Evolutionary conservation across 2,888 invertebrate species (phyloP).

Genomic region (Eremobia ochroleuca): DNA sequence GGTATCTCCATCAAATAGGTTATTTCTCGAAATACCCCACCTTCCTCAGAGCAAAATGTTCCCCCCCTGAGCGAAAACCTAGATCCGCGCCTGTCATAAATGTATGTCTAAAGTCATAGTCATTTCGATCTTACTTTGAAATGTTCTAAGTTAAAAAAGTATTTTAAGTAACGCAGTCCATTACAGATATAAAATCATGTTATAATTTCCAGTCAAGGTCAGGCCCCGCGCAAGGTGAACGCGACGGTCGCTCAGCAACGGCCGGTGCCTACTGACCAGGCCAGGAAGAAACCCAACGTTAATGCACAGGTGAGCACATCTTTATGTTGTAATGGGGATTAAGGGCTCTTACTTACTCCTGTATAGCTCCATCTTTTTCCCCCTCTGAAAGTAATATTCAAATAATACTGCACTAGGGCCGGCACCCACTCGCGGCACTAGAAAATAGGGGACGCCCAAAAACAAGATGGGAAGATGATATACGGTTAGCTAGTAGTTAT

Average conservation of each 20-base stretch:
- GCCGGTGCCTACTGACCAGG: slow-evolving; percentile 85
- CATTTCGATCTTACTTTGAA: neutral
- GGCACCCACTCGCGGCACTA: no score
- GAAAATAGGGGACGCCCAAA: no score
- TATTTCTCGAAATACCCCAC: no score
- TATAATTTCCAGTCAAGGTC: slow-evolving; percentile 77
- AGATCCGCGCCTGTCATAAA: no score
- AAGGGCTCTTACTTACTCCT: no score
- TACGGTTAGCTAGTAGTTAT: no score
- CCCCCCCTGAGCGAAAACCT: no score
- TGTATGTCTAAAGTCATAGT: neutral
- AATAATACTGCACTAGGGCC: no score
- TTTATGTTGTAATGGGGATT: neutral
- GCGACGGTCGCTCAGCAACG: slow-evolving; percentile 82
- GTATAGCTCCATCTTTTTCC: neutral
- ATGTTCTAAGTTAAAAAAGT: neutral
- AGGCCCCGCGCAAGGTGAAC: slow-evolving; percentile 78
- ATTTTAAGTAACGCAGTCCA: neutral
- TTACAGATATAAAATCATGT: slow-evolving; percentile 59
- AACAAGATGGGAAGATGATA: no score
- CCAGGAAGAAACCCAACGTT: slow-evolving; percentile 74
- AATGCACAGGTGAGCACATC: slow-evolving; percentile 71
- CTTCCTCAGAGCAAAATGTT: no score
- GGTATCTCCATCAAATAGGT: neutral
- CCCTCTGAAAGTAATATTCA: neutral